Percentiles rank a stretch among this genome's conserved stretches.
These are phyloP conservation scores for Hydrolagus colliei DNA, from an alignment of 2,797 vertebrate genomes.

Conservation along the genomic window DNA sequence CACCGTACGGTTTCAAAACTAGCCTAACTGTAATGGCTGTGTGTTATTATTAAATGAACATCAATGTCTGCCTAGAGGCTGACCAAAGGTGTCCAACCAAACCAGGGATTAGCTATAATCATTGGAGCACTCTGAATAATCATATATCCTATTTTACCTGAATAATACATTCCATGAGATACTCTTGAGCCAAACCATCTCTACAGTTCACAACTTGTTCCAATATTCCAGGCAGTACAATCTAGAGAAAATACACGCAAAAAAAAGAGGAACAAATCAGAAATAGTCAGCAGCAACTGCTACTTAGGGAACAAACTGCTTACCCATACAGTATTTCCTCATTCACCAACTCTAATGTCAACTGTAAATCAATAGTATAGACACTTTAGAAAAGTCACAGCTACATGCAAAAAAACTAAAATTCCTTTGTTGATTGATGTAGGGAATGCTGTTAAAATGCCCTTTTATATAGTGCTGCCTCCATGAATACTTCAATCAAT, in stretches of 20 bases:
- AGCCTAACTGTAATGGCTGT: too few species aligned
- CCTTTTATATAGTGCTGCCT: too few species aligned
- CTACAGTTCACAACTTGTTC: slow-evolving; percentile 97
- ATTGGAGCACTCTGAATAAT: background rate
- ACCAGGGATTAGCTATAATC: background rate
- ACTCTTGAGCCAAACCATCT: slow-evolving; percentile 94
- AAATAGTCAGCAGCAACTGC: background rate
- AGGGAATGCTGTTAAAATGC: too few species aligned
- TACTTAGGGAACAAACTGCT: background rate
- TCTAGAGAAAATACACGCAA: slow-evolving; percentile 50
- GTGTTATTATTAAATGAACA: too few species aligned
- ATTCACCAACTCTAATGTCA: background rate
- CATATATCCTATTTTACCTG: slow-evolving; percentile 63
- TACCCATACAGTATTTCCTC: background rate
- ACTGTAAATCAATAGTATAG: background rate
- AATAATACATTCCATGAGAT: slow-evolving; percentile 99
- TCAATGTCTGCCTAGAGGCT: too few species aligned
- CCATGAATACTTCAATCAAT: too few species aligned
- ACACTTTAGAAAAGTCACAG: too few species aligned
- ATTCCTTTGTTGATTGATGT: too few species aligned
- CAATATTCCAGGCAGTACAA: slow-evolving; percentile 86
- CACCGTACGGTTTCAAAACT: background rate
- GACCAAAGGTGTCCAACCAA: too few species aligned
- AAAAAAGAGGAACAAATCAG: background rate
- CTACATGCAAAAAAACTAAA: too few species aligned